Evolutionary conservation across 2,888 invertebrate species (phyloP).

Genomic region (Dugesia japonica): DNA sequence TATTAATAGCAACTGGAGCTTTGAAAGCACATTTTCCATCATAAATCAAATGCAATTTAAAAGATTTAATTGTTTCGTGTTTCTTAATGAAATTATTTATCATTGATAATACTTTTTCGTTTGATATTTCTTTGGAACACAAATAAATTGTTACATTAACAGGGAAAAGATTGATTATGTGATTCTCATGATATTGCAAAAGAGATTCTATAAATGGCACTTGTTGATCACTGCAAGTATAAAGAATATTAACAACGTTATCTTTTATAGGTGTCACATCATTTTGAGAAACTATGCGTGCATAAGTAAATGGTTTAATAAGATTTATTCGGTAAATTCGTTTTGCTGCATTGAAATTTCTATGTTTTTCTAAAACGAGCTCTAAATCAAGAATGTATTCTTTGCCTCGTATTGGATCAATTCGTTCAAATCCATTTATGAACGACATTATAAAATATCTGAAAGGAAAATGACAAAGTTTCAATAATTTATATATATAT

Average conservation of each 20-base stretch:
- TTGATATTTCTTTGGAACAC: neutral
- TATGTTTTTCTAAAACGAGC: neutral
- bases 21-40: neutral
- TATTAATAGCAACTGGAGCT: neutral
- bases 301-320: neutral
- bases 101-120: neutral
- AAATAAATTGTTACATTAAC: neutral
- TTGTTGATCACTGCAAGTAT: neutral
- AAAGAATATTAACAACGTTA: neutral
- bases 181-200: neutral
- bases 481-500: too few relatives aligned
- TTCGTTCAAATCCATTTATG: constrained; percentile 12
- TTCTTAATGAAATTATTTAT: neutral
- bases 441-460: neutral
- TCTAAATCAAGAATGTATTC: constrained; percentile 23
- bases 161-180: neutral
- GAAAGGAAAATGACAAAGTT: too few relatives aligned
- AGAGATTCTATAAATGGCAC: neutral
- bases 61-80: neutral
- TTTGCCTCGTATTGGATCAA: constrained; percentile 27
- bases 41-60: neutral
- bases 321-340: neutral
- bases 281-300: neutral
- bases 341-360: neutral
- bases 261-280: neutral